Conservation (phyloP, 2,113 vertebrate genomes). For the Psammodynastes pulverulentus region DNA sequence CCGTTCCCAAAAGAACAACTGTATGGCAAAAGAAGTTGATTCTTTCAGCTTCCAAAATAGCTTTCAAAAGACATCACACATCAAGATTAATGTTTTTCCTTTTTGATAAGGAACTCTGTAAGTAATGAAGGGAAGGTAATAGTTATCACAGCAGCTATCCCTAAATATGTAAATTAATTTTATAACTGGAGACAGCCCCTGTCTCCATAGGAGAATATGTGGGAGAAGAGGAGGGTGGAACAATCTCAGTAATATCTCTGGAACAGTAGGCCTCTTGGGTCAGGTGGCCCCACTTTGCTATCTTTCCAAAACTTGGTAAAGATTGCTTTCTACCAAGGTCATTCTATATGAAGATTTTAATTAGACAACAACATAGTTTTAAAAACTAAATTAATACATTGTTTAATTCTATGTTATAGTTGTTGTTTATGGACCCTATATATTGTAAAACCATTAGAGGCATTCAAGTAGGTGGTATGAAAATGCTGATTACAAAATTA, state of each 20-base stretch:
- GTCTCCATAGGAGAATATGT: background rate
- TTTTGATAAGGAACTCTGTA: background rate
- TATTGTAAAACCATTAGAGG: background rate
- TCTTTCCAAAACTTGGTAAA: background rate
- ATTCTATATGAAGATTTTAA: background rate
- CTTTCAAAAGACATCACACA: fast-evolving
- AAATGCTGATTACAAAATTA: background rate
- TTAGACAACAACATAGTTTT: background rate
- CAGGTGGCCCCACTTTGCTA: background rate
- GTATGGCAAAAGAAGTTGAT: background rate
- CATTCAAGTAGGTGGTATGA: background rate
- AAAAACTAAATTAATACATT: background rate
- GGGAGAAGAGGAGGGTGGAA: background rate
- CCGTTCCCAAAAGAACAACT: background rate
- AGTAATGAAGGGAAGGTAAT: background rate
- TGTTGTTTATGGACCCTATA: background rate
- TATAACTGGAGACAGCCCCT: background rate
- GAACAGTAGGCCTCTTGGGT: background rate
- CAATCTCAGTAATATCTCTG: background rate
- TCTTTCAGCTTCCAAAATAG: slow-evolving; percentile 6
- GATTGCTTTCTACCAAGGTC: background rate
- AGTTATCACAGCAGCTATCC: background rate
- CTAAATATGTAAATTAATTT: background rate
- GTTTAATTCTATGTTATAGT: background rate
- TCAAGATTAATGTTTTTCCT: background rate